Conservation (phyloP, 2,113 vertebrate genomes). For the Sakesphorus luctuosus region DNA sequence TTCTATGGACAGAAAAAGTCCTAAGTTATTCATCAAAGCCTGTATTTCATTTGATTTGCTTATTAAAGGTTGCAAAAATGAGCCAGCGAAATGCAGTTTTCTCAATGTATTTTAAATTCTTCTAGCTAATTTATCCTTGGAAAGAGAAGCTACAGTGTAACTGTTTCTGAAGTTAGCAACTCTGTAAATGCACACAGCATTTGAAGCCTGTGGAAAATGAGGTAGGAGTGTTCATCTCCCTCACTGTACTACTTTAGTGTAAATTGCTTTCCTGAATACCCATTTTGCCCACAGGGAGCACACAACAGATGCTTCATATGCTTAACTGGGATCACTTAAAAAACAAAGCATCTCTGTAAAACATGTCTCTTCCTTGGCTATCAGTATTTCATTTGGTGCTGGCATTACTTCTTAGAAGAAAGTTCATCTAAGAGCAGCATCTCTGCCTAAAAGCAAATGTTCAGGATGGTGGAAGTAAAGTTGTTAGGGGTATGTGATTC, state of each 20-base stretch:
- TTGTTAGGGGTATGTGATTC: not conserved
- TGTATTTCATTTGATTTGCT: not conserved
- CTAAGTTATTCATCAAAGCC: not conserved
- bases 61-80: not conserved
- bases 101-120: not conserved
- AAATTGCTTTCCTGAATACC: constrained; percentile 6
- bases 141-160: not conserved
- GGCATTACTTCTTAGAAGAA: not conserved
- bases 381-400: not conserved
- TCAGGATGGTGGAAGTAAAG: not conserved
- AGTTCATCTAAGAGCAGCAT: not conserved
- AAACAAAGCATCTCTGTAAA: not conserved
- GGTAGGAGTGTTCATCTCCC: constrained; percentile 18
- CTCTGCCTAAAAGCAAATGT: not conserved
- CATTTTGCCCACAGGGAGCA: not conserved
- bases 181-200: not conserved
- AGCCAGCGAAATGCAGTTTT: not conserved
- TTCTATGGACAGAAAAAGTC: not conserved
- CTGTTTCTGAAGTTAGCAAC: not conserved
- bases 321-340: not conserved
- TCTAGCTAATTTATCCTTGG: not conserved
- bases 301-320: not conserved
- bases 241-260: not conserved
- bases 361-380: not conserved
- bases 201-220: constrained; percentile 7